Evolutionary conservation across 2,797 vertebrate genomes (phyloP).

Genomic region (Lithobates pipiens): DNA sequence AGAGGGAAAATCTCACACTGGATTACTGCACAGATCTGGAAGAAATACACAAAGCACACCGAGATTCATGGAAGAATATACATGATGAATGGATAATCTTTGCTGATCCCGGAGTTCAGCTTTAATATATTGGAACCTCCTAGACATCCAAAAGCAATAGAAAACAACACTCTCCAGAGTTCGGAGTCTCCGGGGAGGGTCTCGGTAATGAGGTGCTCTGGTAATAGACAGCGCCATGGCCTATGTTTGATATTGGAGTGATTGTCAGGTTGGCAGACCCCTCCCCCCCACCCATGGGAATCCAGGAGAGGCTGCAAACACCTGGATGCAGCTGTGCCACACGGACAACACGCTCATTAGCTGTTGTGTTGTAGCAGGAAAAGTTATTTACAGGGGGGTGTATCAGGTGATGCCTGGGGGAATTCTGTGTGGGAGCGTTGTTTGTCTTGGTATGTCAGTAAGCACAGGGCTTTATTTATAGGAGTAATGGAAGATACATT

Average conservation of each 20-base stretch:
- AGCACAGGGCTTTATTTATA: no score
- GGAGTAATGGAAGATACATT: no score
- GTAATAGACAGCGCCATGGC: background rate
- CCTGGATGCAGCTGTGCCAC: constrained; percentile 31
- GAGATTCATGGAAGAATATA: no score
- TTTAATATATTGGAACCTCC: no score
- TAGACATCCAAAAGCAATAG: background rate
- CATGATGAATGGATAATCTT: no score
- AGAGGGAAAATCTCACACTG: no score
- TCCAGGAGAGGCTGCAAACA: background rate
- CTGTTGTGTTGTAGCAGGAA: constrained; percentile 22
- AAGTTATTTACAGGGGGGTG: background rate
- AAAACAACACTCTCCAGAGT: background rate
- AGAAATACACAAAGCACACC: no score
- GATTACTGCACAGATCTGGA: no score
- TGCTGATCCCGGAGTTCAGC: no score
- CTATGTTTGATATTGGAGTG: constrained; percentile 8
- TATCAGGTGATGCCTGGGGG: background rate
- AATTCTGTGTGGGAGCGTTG: background rate
- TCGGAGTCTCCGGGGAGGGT: background rate
- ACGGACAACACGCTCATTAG: constrained; percentile 26
- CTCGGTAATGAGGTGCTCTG: background rate
- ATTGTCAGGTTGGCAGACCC: background rate
- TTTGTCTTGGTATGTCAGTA: no score
- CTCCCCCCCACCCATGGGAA: constrained; percentile 3